Evolutionary conservation across 2,888 invertebrate species (phyloP).

Genomic region (Lottia gigantea): DNA sequence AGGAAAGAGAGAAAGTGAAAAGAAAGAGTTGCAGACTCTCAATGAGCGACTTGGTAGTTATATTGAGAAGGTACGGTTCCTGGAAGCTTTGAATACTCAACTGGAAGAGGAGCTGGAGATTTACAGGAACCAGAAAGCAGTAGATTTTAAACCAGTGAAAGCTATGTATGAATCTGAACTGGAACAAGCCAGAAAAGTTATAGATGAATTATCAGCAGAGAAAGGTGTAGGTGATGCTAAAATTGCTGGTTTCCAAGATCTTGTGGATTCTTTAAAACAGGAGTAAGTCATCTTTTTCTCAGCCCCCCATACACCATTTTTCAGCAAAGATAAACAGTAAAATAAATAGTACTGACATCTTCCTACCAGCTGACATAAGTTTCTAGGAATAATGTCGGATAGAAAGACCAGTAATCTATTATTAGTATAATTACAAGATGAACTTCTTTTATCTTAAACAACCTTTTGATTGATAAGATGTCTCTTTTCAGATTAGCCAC

Average conservation of each 20-base stretch:
- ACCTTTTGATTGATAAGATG: too few species aligned
- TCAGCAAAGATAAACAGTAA: too few species aligned
- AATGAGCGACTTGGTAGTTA: slow-evolving; percentile 71
- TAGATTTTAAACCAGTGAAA: slow-evolving; percentile 61
- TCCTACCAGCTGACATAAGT: too few species aligned
- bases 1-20: slow-evolving; percentile 69
- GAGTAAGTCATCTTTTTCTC: slow-evolving; percentile 38
- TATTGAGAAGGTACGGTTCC: slow-evolving; percentile 69
- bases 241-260: slow-evolving; percentile 67
- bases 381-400: too few species aligned
- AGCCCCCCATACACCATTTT: background rate
- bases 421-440: too few species aligned
- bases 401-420: too few species aligned
- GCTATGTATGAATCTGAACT: slow-evolving; percentile 69
- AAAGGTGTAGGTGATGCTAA: slow-evolving; percentile 69
- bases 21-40: slow-evolving; percentile 70
- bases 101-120: slow-evolving; percentile 60
- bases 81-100: slow-evolving; percentile 65
- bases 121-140: slow-evolving; percentile 53
- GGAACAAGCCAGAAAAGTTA: slow-evolving; percentile 68
- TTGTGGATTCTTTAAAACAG: slow-evolving; percentile 58
- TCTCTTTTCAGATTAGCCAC: slow-evolving; percentile 27
- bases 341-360: too few species aligned
- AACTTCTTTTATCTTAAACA: too few species aligned
- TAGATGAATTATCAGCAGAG: slow-evolving; percentile 68